Conservation (phyloP, 1,140 invertebrate genomes). For the Drosophila nikananu region DNA sequence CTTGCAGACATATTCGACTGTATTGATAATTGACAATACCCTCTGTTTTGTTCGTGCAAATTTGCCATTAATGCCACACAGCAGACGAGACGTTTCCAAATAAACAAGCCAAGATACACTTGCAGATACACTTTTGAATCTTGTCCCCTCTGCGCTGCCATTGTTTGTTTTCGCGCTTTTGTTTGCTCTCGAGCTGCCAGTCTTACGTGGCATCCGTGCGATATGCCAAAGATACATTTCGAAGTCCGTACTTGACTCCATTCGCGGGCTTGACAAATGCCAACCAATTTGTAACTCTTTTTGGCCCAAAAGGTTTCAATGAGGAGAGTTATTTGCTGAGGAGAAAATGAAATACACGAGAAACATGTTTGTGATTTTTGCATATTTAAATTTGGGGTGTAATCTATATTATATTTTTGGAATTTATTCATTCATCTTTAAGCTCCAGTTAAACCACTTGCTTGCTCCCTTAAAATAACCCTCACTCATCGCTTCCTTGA, state of each 20-base stretch:
- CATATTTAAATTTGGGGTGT: neutral
- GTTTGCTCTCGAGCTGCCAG: constrained; percentile 53
- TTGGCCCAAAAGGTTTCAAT: constrained; percentile 13
- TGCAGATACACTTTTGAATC: constrained; percentile 65
- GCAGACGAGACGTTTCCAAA: constrained; percentile 71
- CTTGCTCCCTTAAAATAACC: neutral
- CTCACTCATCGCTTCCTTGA: neutral
- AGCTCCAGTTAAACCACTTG: neutral
- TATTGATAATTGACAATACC: constrained; percentile 77
- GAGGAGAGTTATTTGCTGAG: neutral
- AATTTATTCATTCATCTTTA: neutral
- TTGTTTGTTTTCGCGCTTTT: constrained; percentile 54
- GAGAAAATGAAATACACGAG: neutral
- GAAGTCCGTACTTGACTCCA: constrained; percentile 45
- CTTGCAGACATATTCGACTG: constrained; percentile 35
- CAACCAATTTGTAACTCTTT: constrained; percentile 34
- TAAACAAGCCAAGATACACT: constrained; percentile 39
- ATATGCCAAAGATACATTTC: constrained; percentile 51
- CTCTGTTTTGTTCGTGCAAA: constrained; percentile 61
- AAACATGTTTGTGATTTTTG: neutral
- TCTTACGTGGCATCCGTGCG: constrained; percentile 49
- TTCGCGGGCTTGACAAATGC: constrained; percentile 42
- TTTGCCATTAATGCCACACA: constrained; percentile 77
- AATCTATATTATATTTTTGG: neutral
- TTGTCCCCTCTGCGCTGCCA: constrained; percentile 24